These are phyloP conservation scores for Muschampia plurimacula DNA, from an alignment of 2,888 invertebrate genomes.

Conservation along the genomic window DNA sequence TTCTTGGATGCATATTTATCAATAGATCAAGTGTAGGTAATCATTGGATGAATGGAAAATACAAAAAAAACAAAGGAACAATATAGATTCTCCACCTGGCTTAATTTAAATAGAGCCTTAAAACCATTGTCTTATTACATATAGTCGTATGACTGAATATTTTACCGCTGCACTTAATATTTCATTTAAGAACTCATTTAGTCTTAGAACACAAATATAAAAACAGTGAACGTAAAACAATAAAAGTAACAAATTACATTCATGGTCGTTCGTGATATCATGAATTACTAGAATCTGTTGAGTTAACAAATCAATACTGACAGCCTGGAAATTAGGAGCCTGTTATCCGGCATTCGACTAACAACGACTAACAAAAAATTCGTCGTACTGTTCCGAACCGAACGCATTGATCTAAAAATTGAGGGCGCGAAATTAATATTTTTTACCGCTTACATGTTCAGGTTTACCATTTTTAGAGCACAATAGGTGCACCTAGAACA, in stretches of 20 bases:
- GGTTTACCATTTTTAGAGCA: slow-evolving; percentile 69
- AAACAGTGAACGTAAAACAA: slow-evolving; percentile 30
- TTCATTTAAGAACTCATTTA: not conserved
- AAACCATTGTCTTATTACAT: no score
- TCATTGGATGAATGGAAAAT: no score
- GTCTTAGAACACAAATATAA: slow-evolving; percentile 14
- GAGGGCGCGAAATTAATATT: slow-evolving; percentile 54
- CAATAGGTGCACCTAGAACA: slow-evolving; percentile 56
- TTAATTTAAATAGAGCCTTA: no score
- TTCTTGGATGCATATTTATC: no score
- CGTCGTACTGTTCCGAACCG: not conserved
- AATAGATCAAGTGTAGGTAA: no score
- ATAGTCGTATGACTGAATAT: not conserved
- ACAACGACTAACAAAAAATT: slow-evolving; percentile 21
- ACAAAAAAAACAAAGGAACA: no score
- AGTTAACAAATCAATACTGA: slow-evolving; percentile 37
- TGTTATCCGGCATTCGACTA: slow-evolving; percentile 30
- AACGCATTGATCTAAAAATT: slow-evolving; percentile 47
- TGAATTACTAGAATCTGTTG: slow-evolving; percentile 16
- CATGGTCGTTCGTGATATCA: slow-evolving; percentile 24
- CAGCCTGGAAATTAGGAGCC: slow-evolving; percentile 45
- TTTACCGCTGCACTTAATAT: not conserved
- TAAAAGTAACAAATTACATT: slow-evolving; percentile 23
- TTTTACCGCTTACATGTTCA: slow-evolving; percentile 54
- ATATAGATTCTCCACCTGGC: no score